phyloP scores from a whole-genome alignment of 2,888 invertebrate species.

The Taphrorychus bicolor region DNA sequence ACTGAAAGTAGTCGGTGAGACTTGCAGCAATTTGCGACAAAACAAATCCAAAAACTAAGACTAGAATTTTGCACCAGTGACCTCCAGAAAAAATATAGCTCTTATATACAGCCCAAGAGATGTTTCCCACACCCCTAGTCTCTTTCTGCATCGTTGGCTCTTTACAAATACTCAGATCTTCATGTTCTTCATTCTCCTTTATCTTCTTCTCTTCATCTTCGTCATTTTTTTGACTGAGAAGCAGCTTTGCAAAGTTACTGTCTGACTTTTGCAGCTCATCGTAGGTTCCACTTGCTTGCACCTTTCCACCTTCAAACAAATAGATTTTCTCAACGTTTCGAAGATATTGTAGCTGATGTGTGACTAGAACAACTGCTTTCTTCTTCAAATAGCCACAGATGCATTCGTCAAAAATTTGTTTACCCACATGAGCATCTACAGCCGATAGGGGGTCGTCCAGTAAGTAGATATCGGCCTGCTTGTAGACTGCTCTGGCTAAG shows the following conservation, averaged over 20 bases:
- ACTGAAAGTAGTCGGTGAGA: slow-evolving; percentile 79
- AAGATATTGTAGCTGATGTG: slow-evolving; percentile 73
- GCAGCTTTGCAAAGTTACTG: background rate
- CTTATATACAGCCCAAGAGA: slow-evolving; percentile 63
- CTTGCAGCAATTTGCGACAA: slow-evolving; percentile 75
- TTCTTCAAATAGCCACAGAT: slow-evolving; percentile 68
- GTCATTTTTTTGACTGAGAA: background rate
- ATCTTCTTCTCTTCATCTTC: slow-evolving; percentile 4
- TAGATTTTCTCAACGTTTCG: slow-evolving; percentile 64
- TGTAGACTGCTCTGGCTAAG: slow-evolving; percentile 82
- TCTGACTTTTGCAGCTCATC: background rate
- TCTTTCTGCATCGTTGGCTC: slow-evolving; percentile 62
- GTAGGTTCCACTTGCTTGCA: slow-evolving; percentile 48
- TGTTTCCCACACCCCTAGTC: slow-evolving; percentile 66
- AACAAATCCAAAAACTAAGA: slow-evolving; percentile 62
- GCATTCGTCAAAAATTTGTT: slow-evolving; percentile 84
- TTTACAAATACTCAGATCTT: slow-evolving; percentile 11
- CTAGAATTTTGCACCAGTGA: slow-evolving; percentile 40
- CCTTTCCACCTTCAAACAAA: slow-evolving; percentile 63
- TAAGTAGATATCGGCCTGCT: slow-evolving; percentile 81
- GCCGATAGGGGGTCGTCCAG: slow-evolving; percentile 89
- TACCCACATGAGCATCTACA: slow-evolving; percentile 86
- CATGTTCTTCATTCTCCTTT: slow-evolving; percentile 17
- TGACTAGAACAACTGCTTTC: slow-evolving; percentile 75
- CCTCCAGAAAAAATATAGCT: slow-evolving; percentile 79